A percentile compares a stretch with the other conserved stretches of the same genome.
These are phyloP conservation scores for Papilio polyxenes DNA, from an alignment of 1,140 invertebrate genomes.

Conservation along the genomic window DNA sequence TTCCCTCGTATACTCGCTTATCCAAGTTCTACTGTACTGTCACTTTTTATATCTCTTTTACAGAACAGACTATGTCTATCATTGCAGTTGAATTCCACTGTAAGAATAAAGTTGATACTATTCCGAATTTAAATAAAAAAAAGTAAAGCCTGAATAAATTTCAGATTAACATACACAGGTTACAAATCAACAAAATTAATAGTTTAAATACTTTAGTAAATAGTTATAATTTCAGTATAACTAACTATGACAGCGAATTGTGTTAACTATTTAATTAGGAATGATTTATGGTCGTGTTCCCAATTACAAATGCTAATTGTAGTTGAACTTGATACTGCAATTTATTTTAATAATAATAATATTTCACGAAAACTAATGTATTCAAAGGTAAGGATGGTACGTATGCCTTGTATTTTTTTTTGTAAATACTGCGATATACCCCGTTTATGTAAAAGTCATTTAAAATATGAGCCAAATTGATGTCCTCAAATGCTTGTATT, in stretches of 20 bases:
- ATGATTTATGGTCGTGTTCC: slow-evolving; percentile 61
- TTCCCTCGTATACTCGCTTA: no score
- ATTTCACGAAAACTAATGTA: background rate
- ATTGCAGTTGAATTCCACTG: no score
- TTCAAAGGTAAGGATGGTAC: background rate
- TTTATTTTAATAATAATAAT: background rate
- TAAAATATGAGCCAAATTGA: background rate
- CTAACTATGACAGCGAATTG: slow-evolving; percentile 48
- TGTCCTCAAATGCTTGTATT: background rate
- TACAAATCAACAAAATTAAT: background rate
- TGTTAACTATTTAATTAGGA: slow-evolving; percentile 60
- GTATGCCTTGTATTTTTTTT: background rate
- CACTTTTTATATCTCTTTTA: no score
- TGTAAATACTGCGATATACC: background rate
- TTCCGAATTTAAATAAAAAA: background rate
- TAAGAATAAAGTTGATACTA: background rate
- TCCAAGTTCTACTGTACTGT: no score
- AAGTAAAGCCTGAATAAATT: background rate
- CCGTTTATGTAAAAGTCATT: background rate
- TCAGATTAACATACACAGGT: slow-evolving; percentile 24
- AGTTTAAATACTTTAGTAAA: background rate
- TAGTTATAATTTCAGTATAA: background rate
- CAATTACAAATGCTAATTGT: slow-evolving; percentile 64
- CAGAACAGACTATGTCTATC: no score
- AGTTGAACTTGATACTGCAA: slow-evolving; percentile 41